Percentiles rank a stretch among this genome's conserved stretches.
phyloP scores from a whole-genome alignment of 1,140 invertebrate species.

The Cotesia glomerata region DNA sequence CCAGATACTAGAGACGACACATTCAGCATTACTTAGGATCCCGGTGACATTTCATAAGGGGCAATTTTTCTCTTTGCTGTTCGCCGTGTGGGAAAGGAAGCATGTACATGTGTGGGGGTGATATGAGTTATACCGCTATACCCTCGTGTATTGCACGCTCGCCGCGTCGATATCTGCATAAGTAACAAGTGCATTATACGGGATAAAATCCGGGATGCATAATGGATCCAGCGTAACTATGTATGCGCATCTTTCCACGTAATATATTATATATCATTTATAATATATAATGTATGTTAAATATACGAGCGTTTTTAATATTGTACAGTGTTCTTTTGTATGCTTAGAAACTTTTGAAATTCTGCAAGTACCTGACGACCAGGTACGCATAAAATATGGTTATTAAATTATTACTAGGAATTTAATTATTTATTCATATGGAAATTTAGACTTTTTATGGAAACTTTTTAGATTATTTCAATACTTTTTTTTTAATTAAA shows the following conservation, averaged over 20 bases:
- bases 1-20: not conserved
- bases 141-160: slow-evolving; percentile 13
- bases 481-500: no score
- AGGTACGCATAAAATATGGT: no score
- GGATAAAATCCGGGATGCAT: slow-evolving; percentile 52
- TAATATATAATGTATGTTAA: not conserved
- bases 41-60: slow-evolving; percentile 1
- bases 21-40: not conserved
- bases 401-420: no score
- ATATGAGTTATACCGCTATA: not conserved
- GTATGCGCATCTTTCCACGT: slow-evolving; percentile 23
- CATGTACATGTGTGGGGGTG: no score
- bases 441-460: no score
- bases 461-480: no score
- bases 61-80: slow-evolving; percentile 15
- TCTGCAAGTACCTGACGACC: no score
- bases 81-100: not conserved
- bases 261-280: not conserved
- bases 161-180: slow-evolving; percentile 39
- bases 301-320: not conserved
- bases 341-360: no score
- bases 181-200: slow-evolving; percentile 52
- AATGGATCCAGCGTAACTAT: slow-evolving; percentile 45
- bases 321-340: not conserved
- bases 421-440: no score